Conservation (phyloP, 1,140 invertebrate species). For the Subanguina moxae region DNA sequence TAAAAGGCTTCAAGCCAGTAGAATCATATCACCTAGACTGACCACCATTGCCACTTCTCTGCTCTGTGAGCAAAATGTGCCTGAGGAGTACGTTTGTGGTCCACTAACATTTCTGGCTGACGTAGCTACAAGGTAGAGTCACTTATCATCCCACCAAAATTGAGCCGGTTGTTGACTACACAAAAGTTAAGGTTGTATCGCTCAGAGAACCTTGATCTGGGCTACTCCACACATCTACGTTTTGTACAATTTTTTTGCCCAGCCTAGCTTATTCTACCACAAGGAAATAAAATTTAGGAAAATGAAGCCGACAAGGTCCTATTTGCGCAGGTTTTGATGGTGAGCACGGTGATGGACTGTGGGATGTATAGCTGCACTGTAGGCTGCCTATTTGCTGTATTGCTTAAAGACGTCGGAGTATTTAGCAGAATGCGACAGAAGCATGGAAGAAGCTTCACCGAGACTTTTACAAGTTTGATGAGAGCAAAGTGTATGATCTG, state of each 20-base stretch:
- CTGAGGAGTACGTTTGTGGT: conserved; percentile 34
- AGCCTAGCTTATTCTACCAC: too few relatives aligned
- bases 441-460: conserved; percentile 31
- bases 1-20: too few relatives aligned
- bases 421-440: conserved; percentile 22
- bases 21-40: too few relatives aligned
- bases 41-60: conserved; percentile 40
- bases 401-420: conserved; percentile 2
- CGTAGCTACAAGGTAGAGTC: neutral
- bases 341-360: conserved; percentile 13
- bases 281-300: conserved; percentile 11
- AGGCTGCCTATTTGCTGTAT: conserved; percentile 8
- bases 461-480: conserved; percentile 20
- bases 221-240: conserved; percentile 2
- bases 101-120: conserved; percentile 22
- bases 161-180: neutral
- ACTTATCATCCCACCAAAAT: neutral
- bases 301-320: conserved; percentile 11
- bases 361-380: conserved; percentile 15
- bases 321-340: conserved; percentile 10
- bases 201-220: neutral
- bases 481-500: conserved; percentile 19
- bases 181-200: neutral
- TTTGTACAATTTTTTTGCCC: conserved; percentile 5
- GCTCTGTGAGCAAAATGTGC: conserved; percentile 39